Percentiles rank a stretch among this genome's conserved stretches.
Conservation (phyloP, 2,888 invertebrate species). For the Andrena hattorfiana region DNA sequence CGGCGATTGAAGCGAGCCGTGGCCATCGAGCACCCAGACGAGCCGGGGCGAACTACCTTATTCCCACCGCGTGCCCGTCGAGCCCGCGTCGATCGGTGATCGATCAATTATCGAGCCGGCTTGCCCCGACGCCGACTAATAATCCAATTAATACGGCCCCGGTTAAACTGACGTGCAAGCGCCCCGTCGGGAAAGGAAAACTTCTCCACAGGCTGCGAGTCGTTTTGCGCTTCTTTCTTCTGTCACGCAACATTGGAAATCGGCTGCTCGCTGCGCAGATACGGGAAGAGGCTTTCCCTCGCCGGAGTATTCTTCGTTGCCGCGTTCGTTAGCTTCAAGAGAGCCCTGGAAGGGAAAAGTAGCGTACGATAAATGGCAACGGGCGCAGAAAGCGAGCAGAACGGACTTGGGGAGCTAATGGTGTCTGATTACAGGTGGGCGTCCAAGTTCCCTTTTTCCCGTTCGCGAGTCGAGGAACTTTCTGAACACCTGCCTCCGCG, state of each 20-base stretch:
- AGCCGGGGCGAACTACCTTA: constrained; percentile 18
- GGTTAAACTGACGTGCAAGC: background rate
- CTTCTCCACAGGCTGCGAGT: background rate
- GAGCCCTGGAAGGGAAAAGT: background rate
- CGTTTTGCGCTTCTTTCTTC: background rate
- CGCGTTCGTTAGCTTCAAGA: background rate
- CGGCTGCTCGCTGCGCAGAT: background rate
- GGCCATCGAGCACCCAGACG: constrained; percentile 24
- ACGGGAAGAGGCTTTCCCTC: constrained; percentile 40
- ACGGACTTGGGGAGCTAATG: constrained; percentile 28
- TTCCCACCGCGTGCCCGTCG: constrained; percentile 11
- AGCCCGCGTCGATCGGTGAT: constrained; percentile 29
- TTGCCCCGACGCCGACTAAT: constrained; percentile 34
- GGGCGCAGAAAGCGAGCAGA: constrained; percentile 43
- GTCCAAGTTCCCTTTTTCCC: constrained; percentile 35
- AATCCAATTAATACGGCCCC: constrained; percentile 43
- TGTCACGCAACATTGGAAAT: constrained; percentile 31
- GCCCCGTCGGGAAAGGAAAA: background rate
- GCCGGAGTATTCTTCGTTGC: background rate
- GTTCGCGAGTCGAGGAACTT: constrained; percentile 20
- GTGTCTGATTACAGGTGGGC: constrained; percentile 49
- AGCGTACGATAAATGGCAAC: background rate
- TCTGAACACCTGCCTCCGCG: constrained; percentile 55
- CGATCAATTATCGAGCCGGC: constrained; percentile 41
- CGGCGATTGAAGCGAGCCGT: constrained; percentile 41